These are phyloP conservation scores for Rhopalosiphum nymphaeae DNA, from an alignment of 2,888 invertebrate species.

Conservation along the genomic window DNA sequence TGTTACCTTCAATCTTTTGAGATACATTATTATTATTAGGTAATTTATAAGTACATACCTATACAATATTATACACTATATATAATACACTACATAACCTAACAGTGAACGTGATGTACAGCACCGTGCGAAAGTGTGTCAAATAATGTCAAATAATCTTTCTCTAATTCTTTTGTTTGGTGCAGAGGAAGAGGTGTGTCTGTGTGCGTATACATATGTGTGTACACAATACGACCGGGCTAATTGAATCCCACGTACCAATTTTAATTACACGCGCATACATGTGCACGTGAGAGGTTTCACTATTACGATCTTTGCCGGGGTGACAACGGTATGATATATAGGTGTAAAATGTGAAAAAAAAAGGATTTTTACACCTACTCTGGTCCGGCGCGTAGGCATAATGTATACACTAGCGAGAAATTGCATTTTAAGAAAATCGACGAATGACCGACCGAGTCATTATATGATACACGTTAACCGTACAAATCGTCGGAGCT, in stretches of 20 bases:
- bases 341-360: background rate
- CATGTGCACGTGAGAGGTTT: constrained; percentile 4
- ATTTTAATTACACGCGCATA: constrained; percentile 36
- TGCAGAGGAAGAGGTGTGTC: constrained; percentile 43
- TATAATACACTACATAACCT: background rate
- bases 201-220: constrained; percentile 10
- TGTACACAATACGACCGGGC: constrained; percentile 45
- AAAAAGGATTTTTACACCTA: background rate
- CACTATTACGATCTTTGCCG: background rate
- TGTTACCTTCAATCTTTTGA: background rate
- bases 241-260: constrained; percentile 63
- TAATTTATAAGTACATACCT: background rate
- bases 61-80: background rate
- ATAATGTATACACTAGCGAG: background rate
- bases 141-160: constrained; percentile 50
- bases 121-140: constrained; percentile 51
- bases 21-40: background rate
- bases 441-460: background rate
- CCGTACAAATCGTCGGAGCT: background rate
- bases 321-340: background rate
- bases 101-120: background rate
- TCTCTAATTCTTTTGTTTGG: constrained; percentile 57
- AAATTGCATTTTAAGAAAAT: background rate
- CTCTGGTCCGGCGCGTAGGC: background rate
- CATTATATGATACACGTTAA: background rate